phyloP scores from a whole-genome alignment of 37 sponge, comb jelly and placozoan species.

The Eunapius fragilis region DNA sequence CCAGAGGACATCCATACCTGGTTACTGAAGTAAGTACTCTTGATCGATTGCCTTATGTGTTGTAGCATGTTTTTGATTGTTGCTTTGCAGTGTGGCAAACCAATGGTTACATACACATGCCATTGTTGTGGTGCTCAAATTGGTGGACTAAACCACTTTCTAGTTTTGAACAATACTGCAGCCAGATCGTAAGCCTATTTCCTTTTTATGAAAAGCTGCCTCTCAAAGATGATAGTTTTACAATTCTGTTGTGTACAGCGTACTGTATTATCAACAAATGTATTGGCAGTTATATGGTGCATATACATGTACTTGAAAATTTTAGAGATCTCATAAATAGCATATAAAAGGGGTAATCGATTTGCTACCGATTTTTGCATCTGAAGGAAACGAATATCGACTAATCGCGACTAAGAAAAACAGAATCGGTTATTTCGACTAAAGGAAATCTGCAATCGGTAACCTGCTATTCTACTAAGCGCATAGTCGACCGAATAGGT shows the following conservation, averaged over 20 bases:
- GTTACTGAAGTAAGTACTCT: conserved; percentile 56
- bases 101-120: conserved; percentile 33
- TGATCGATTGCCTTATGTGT: neutral
- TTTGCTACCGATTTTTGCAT: too few species aligned
- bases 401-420: too few species aligned
- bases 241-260: too few species aligned
- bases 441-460: too few species aligned
- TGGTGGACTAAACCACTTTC: conserved; percentile 49
- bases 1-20: conserved; percentile 77
- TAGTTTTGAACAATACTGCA: conserved; percentile 15
- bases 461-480: too few species aligned
- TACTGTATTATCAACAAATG: neutral
- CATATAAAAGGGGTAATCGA: too few species aligned
- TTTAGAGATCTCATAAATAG: too few species aligned
- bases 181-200: conserved; percentile 49
- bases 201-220: neutral
- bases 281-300: neutral
- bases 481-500: too few species aligned
- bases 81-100: conserved; percentile 43
- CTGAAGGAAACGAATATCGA: too few species aligned
- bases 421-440: too few species aligned
- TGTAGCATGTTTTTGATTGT: conserved; percentile 4
- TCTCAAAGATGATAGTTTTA: too few species aligned
- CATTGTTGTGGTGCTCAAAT: conserved; percentile 43
- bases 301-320: too few species aligned